These are phyloP conservation scores for Condylura cristata DNA, from an alignment of 2,113 vertebrate species.

Conservation along the genomic window DNA sequence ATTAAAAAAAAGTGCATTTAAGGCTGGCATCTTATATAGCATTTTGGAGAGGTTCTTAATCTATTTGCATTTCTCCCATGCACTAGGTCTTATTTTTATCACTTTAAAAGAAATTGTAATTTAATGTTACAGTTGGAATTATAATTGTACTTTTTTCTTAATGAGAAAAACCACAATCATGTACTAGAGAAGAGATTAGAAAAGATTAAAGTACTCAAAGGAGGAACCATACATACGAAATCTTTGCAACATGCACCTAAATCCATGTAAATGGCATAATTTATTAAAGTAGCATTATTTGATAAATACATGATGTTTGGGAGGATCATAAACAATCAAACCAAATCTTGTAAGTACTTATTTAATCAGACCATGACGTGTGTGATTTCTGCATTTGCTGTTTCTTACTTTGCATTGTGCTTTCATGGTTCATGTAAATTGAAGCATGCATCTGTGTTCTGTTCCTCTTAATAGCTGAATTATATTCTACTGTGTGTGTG, in stretches of 20 bases:
- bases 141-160: slow-evolving; percentile 35
- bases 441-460: not conserved
- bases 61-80: not conserved
- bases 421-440: not conserved
- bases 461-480: not conserved
- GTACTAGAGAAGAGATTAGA: not conserved
- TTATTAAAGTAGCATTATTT: not conserved
- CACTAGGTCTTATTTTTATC: slow-evolving; percentile 31
- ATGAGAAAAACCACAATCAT: not conserved
- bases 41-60: not conserved
- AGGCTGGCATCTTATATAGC: not conserved
- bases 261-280: not conserved
- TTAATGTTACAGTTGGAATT: not conserved
- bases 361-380: not conserved
- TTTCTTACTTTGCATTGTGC: not conserved
- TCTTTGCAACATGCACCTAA: not conserved
- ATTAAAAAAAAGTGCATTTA: not conserved
- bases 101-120: slow-evolving; percentile 32
- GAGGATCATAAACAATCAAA: not conserved
- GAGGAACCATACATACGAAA: not conserved
- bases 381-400: not conserved
- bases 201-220: not conserved
- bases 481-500: too few relatives aligned
- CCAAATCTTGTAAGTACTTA: not conserved
- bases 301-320: not conserved